phyloP scores from a whole-genome alignment of 2,113 vertebrate genomes.

The Beaufortia kweichowensis region DNA sequence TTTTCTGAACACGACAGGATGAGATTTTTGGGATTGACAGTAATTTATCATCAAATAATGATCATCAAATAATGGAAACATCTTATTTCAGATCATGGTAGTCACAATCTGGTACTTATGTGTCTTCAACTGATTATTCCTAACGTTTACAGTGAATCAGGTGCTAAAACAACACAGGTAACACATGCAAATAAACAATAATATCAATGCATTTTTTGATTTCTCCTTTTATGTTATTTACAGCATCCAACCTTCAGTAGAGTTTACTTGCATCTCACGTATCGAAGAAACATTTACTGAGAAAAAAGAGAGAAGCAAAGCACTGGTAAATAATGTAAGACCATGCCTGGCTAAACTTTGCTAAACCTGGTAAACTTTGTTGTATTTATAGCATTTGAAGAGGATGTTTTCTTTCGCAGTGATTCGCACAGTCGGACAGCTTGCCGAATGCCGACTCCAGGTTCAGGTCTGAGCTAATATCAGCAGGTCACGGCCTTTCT shows the following conservation, averaged over 20 bases:
- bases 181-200: no score
- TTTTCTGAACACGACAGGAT: slow-evolving; percentile 44
- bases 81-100: no score
- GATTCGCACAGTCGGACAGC: slow-evolving; percentile 10
- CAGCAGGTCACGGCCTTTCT: slow-evolving; percentile 10
- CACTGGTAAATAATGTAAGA: slow-evolving; percentile 19
- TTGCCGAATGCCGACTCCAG: neutral
- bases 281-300: slow-evolving; percentile 6
- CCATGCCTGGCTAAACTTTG: slow-evolving; percentile 12
- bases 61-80: no score
- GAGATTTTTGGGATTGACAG: slow-evolving; percentile 33
- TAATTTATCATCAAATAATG: no score
- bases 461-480: slow-evolving; percentile 22
- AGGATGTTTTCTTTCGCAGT: slow-evolving; percentile 3
- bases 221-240: neutral
- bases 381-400: slow-evolving; percentile 20
- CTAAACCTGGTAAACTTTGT: slow-evolving; percentile 8
- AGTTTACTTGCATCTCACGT: neutral
- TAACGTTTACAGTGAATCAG: no score
- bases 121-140: no score
- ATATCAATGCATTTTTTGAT: no score
- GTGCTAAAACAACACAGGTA: no score
- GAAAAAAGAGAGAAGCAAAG: slow-evolving; percentile 28
- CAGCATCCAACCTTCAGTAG: no score
- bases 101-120: no score